phyloP scores from a whole-genome alignment of 1,140 invertebrate genomes.

The Sinonovacula constricta region DNA sequence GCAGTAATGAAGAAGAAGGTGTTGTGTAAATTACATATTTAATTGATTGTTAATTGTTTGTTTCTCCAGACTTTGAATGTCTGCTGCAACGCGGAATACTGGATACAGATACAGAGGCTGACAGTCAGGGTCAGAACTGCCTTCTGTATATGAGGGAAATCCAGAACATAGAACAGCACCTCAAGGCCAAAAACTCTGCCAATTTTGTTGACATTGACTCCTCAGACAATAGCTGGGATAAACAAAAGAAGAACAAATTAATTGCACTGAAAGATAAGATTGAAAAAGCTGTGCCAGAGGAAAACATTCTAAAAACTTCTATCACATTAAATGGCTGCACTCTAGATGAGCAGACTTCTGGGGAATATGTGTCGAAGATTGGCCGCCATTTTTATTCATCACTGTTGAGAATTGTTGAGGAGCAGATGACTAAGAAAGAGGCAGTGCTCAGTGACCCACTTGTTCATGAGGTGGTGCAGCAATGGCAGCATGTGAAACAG shows the following conservation, averaged over 20 bases:
- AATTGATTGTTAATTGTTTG: not conserved
- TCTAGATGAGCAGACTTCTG: slow-evolving; percentile 85
- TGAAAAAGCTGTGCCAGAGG: slow-evolving; percentile 52
- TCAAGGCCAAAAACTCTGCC: slow-evolving; percentile 87
- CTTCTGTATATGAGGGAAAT: slow-evolving; percentile 95
- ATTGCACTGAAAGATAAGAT: slow-evolving; percentile 86
- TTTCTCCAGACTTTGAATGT: slow-evolving; percentile 82
- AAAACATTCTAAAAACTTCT: slow-evolving; percentile 80
- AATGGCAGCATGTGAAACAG: slow-evolving; percentile 95
- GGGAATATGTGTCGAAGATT: slow-evolving; percentile 55
- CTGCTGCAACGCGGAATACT: slow-evolving; percentile 97
- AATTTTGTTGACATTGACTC: slow-evolving; percentile 95
- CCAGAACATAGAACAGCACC: slow-evolving; percentile 97
- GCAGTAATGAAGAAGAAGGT: not conserved
- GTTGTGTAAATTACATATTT: not conserved
- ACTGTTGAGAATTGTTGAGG: slow-evolving; percentile 86
- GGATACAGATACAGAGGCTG: slow-evolving; percentile 85
- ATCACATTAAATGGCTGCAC: slow-evolving; percentile 95
- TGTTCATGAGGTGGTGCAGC: slow-evolving; percentile 93
- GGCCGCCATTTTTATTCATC: slow-evolving; percentile 89
- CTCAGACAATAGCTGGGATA: slow-evolving; percentile 87
- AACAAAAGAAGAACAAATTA: slow-evolving; percentile 92
- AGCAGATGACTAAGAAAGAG: slow-evolving; percentile 79
- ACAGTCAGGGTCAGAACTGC: slow-evolving; percentile 97
- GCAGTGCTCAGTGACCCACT: slow-evolving; percentile 67